A percentile compares a stretch with the other conserved stretches of the same genome.
Conservation (phyloP, 1,140 invertebrate species). For the Drosophila suzukii region DNA sequence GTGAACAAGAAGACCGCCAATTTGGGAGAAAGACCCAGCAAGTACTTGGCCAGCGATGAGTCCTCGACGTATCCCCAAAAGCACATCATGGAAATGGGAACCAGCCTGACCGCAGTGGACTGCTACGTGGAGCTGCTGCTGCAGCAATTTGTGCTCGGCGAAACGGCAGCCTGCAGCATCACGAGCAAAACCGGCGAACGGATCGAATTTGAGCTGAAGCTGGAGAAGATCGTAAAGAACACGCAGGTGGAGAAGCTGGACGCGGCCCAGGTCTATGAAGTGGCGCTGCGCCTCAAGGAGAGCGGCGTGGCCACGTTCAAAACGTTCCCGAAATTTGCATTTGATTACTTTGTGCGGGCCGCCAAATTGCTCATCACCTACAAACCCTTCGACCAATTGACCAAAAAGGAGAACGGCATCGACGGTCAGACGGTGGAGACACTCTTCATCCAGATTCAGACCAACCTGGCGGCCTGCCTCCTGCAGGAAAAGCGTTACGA, state of each 20-base stretch:
- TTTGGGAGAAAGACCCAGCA: slow-evolving; percentile 49
- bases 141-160: slow-evolving; percentile 75
- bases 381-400: slow-evolving; percentile 71
- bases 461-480: slow-evolving; percentile 78
- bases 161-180: slow-evolving; percentile 70
- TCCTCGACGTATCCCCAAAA: slow-evolving; percentile 9
- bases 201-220: slow-evolving; percentile 56
- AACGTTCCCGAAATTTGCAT: slow-evolving; percentile 76
- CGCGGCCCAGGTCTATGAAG: slow-evolving; percentile 56
- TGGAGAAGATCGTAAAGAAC: slow-evolving; percentile 59
- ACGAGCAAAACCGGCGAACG: slow-evolving; percentile 52
- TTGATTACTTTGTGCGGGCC: slow-evolving; percentile 76
- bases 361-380: slow-evolving; percentile 79
- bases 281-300: slow-evolving; percentile 69
- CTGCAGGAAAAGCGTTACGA: slow-evolving; percentile 78
- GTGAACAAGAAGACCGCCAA: slow-evolving; percentile 50
- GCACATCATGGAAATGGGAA: slow-evolving; percentile 66
- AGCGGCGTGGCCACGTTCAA: slow-evolving; percentile 82
- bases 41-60: slow-evolving; percentile 41
- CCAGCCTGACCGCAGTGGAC: slow-evolving; percentile 69
- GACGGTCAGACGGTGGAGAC: slow-evolving; percentile 45
- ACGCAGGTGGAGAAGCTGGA: slow-evolving; percentile 61
- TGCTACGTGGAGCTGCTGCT: slow-evolving; percentile 75
- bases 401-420: slow-evolving; percentile 57
- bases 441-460: slow-evolving; percentile 74